Evolutionary conservation across 1,140 invertebrate genomes (phyloP), one percentile per base, ranked within the genome.

Genomic region (Panagrolaimus sp.): DNA sequence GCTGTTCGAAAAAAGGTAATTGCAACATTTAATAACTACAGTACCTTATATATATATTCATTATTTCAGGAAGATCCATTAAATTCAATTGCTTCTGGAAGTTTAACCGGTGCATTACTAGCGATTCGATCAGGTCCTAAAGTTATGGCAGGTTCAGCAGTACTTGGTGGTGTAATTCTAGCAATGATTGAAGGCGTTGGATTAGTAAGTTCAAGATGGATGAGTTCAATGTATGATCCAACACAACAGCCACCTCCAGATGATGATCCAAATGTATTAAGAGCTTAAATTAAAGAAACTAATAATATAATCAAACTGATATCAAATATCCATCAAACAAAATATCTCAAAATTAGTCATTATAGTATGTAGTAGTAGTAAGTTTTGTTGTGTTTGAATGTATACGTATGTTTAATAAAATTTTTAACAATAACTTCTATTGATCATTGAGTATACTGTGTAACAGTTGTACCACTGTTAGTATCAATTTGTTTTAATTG

Each of bases 171-270:
- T 69, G 89, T 97, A 61, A 86, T 98, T 42, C 85, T 98, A 66
- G 93, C 92, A 45, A 86, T 98, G 69, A 98, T 98, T 75, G 95
- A 98, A 88, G 95, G 94, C 45, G 88, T 97, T 74, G 91, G 92
- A 68, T 94, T 98, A 74, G 85, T 95, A 79, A 90, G 96, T 77
- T 95, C 91, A 16, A 87, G 91, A 81, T 87, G 69, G 73, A 76
- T 75, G 72, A 11, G 13, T 11, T 11, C 72, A 23, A 74, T 74
- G 74, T 38, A 66, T 42, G 72, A 75, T 53, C 72, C 74, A 7
- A 74, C 69, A n/a, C 31, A 38, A 38, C n/a, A n/a, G n/a, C 31
- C 31, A 38, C 7, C 2, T 38, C 31, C 31, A 38, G 31, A 38
- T 38, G 7, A 38, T 38, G 31, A 38, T 38, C 31, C 31, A 38